A percentile compares a stretch with the other conserved stretches of the same genome.
Evolutionary conservation across 2,888 invertebrate species (phyloP).

Genomic region (Sepiola atlantica): DNA sequence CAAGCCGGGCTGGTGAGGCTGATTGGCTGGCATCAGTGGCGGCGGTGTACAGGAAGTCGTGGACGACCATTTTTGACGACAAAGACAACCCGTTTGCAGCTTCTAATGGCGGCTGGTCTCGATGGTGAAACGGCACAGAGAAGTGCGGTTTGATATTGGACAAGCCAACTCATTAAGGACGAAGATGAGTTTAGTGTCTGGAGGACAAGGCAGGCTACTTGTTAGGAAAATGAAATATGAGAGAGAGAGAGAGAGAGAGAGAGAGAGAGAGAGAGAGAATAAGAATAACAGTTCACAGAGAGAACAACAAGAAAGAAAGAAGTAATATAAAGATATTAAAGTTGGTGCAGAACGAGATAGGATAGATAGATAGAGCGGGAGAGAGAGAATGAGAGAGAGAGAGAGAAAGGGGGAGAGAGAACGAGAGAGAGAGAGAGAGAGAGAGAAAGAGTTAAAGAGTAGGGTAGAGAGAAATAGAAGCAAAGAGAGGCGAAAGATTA

Average conservation of each 20-base stretch:
- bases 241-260: not conserved
- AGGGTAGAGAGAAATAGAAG: not conserved
- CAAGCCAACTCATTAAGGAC: not conserved
- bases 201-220: not conserved
- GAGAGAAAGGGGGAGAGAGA: no score
- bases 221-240: not conserved
- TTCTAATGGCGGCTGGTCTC: not conserved
- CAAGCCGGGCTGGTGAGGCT: not conserved
- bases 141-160: not conserved
- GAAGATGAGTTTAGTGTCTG: not conserved
- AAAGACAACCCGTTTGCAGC: not conserved
- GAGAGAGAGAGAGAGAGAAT: not conserved
- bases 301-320: no score
- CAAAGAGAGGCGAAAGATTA: no score
- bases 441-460: not conserved
- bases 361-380: not conserved
- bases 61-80: not conserved
- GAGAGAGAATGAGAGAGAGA: not conserved
- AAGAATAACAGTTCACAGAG: no score
- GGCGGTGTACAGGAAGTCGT: not conserved
- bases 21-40: not conserved
- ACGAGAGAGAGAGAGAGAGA: no score
- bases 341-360: not conserved
- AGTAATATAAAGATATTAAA: not conserved
- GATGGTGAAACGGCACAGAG: not conserved